A percentile compares a stretch with the other conserved stretches of the same genome.
Conservation (phyloP, 35 echinoderm and acorn worm genomes). For the Hemicentrotus pulcherrimus region DNA sequence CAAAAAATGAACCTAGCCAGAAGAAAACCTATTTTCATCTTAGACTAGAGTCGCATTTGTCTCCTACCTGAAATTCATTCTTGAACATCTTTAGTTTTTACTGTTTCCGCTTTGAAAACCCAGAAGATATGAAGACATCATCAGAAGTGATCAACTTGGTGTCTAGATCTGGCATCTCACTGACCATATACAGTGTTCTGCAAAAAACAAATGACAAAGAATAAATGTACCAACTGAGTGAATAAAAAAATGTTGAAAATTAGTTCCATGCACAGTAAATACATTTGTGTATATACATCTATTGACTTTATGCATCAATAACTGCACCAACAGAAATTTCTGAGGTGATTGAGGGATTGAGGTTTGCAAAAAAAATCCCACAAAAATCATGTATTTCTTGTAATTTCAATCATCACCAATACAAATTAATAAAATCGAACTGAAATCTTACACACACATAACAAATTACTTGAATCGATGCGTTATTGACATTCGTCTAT, state of each 20-base stretch:
- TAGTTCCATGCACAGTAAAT: neutral
- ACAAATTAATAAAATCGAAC: too few species aligned
- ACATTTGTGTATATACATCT: too few species aligned
- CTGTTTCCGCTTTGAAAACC: neutral
- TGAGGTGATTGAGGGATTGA: too few species aligned
- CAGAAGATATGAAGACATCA: neutral
- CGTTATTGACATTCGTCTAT: too few species aligned
- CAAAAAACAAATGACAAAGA: neutral
- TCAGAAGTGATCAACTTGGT: neutral
- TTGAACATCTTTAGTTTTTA: conserved; percentile 45
- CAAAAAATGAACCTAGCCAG: neutral
- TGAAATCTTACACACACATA: too few species aligned
- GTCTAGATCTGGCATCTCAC: neutral
- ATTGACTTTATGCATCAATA: too few species aligned
- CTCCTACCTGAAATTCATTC: conserved; percentile 51
- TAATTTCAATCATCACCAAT: too few species aligned
- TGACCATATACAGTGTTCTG: neutral
- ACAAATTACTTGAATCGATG: too few species aligned
- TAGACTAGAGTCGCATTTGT: neutral
- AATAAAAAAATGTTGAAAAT: neutral
- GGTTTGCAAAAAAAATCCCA: too few species aligned
- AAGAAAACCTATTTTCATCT: neutral
- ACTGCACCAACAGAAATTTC: too few species aligned
- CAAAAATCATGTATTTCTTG: too few species aligned
- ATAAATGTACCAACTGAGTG: neutral